phyloP scores from a whole-genome alignment of 30 jellyfish, hydroid and myxozoan species.

The Hydractinia symbiolongicarpus region DNA sequence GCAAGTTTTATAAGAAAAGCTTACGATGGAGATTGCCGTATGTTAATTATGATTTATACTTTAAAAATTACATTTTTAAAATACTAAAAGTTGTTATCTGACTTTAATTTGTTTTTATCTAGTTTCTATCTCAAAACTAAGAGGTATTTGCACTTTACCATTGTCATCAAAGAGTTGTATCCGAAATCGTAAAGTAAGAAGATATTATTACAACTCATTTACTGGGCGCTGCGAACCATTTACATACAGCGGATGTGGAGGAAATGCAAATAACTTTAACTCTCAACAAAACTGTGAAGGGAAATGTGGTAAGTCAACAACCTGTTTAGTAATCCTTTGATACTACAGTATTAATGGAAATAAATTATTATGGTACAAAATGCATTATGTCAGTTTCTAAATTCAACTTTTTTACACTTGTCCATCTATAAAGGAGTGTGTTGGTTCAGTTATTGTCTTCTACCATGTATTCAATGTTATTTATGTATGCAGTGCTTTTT shows the following conservation, averaged over 20 bases:
- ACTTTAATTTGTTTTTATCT: too few relatives aligned
- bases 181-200: not conserved
- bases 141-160: not conserved
- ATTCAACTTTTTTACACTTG: too few relatives aligned
- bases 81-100: too few relatives aligned
- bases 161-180: not conserved
- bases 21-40: not conserved
- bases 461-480: too few relatives aligned
- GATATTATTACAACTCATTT: not conserved
- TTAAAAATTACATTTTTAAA: too few relatives aligned
- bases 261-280: conserved; percentile 1
- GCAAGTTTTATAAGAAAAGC: not conserved
- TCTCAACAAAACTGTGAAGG: not conserved
- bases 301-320: not conserved
- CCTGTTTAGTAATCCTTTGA: not conserved
- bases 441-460: too few relatives aligned
- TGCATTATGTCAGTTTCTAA: too few relatives aligned
- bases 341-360: not conserved
- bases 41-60: too few relatives aligned
- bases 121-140: not conserved
- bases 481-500: too few relatives aligned
- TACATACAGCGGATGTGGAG: conserved; percentile 2
- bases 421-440: too few relatives aligned
- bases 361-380: not conserved
- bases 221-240: not conserved